A percentile compares a stretch with the other conserved stretches of the same genome.
Conservation (phyloP, 2,797 vertebrate species). For the Falco concolor region DNA sequence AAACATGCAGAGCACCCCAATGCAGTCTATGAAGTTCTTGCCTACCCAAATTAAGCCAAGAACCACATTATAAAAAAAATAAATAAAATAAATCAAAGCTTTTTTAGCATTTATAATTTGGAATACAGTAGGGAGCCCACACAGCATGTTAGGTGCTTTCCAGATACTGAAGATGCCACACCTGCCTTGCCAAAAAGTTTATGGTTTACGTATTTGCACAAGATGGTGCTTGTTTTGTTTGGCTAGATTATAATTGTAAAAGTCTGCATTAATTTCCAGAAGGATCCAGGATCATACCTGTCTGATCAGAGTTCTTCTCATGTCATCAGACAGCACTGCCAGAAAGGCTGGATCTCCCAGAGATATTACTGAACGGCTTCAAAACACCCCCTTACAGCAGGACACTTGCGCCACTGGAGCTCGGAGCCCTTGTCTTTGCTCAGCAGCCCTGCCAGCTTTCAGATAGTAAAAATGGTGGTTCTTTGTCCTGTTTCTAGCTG, state of each 20-base stretch:
- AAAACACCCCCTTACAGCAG: background rate
- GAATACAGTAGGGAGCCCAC: slow-evolving; percentile 40
- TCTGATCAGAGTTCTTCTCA: background rate
- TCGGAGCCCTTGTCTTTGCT: background rate
- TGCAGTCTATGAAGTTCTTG: slow-evolving; percentile 27
- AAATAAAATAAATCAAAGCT: slow-evolving; percentile 25
- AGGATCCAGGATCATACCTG: background rate
- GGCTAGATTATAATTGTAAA: background rate
- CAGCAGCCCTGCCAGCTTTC: background rate
- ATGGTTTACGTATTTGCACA: slow-evolving; percentile 39
- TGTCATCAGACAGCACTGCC: background rate
- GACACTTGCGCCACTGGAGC: background rate
- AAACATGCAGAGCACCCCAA: slow-evolving; percentile 22
- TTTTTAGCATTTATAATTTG: slow-evolving; percentile 40
- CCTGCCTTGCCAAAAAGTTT: slow-evolving; percentile 41
- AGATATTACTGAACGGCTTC: background rate
- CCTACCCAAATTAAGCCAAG: slow-evolving; percentile 26
- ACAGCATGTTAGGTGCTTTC: slow-evolving; percentile 64
- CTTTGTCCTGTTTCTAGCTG: background rate
- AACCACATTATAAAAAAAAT: background rate
- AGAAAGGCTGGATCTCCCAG: background rate
- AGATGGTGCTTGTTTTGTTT: slow-evolving; percentile 57
- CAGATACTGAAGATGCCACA: slow-evolving; percentile 47
- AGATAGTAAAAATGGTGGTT: background rate
- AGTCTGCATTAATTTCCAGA: slow-evolving; percentile 15